phyloP scores from a whole-genome alignment of 2,113 vertebrate species.

The Calidris pugnax region DNA sequence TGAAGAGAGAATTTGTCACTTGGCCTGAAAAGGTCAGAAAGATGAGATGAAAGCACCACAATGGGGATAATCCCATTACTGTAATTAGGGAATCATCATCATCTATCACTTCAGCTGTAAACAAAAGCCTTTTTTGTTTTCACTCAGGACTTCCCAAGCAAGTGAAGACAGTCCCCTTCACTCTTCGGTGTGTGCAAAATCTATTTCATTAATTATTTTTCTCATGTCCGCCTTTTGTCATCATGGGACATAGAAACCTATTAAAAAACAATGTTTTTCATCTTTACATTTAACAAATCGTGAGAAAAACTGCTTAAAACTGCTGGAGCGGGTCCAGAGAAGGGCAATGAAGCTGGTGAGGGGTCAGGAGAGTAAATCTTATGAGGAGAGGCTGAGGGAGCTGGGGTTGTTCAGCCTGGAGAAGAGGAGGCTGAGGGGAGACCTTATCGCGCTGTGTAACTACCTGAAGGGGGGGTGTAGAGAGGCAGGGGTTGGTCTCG shows the following conservation, averaged over 20 bases:
- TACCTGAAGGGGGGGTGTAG: no score
- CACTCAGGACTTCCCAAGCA: background rate
- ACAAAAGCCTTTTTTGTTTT: slow-evolving; percentile 51
- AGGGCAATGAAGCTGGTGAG: no score
- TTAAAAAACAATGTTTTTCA: background rate
- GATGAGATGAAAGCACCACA: slow-evolving; percentile 68
- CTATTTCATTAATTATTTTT: background rate
- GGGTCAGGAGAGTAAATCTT: no score
- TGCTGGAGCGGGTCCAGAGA: no score
- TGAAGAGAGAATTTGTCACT: slow-evolving; percentile 61
- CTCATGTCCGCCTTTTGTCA: background rate
- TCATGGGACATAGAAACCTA: background rate
- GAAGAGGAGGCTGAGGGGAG: no score
- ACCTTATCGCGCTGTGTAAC: no score
- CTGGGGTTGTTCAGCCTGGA: no score
- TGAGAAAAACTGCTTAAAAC: background rate
- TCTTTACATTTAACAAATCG: background rate
- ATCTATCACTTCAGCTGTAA: slow-evolving; percentile 60
- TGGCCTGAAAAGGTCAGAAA: slow-evolving; percentile 61
- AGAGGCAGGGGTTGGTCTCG: no score
- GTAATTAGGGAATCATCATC: slow-evolving; percentile 72
- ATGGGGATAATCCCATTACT: slow-evolving; percentile 60
- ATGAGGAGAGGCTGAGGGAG: no score
- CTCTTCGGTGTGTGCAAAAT: background rate
- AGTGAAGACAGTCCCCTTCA: background rate